phyloP scores from a whole-genome alignment of 2,888 invertebrate genomes.

The Stenurella melanura region DNA sequence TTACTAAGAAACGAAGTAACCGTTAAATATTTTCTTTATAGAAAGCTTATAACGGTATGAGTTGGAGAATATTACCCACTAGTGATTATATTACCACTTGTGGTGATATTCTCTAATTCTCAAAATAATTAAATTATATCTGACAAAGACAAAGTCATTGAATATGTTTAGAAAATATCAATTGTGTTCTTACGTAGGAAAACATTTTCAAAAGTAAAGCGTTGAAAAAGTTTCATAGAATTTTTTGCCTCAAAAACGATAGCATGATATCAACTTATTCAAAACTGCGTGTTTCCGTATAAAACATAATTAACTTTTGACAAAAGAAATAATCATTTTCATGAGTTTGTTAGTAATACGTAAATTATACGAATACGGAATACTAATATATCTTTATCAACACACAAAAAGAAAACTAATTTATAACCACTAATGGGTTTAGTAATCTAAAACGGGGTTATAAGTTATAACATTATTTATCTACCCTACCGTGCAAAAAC shows the following conservation, averaged over 20 bases:
- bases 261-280: not conserved
- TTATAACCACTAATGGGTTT: constrained; percentile 32
- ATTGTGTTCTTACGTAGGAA: too few species aligned
- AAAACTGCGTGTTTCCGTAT: not conserved
- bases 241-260: not conserved
- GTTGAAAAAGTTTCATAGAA: not conserved
- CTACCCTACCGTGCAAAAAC: constrained; percentile 30
- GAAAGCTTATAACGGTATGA: too few species aligned
- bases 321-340: constrained; percentile 10
- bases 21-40: too few species aligned
- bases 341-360: constrained; percentile 8
- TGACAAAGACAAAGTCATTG: too few species aligned
- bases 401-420: constrained; percentile 29
- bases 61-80: too few species aligned
- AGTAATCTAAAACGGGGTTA: constrained; percentile 35
- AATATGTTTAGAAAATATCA: too few species aligned
- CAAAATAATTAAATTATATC: too few species aligned
- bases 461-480: constrained; percentile 39
- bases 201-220: too few species aligned
- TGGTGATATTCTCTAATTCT: too few species aligned
- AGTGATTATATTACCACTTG: too few species aligned
- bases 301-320: constrained; percentile 7
- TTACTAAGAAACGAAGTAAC: too few species aligned
- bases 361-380: constrained; percentile 13
- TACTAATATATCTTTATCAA: constrained; percentile 37